These are phyloP conservation scores for Myotis findleyi DNA, from an alignment of 2,797 vertebrate genomes.

Conservation along the genomic window DNA sequence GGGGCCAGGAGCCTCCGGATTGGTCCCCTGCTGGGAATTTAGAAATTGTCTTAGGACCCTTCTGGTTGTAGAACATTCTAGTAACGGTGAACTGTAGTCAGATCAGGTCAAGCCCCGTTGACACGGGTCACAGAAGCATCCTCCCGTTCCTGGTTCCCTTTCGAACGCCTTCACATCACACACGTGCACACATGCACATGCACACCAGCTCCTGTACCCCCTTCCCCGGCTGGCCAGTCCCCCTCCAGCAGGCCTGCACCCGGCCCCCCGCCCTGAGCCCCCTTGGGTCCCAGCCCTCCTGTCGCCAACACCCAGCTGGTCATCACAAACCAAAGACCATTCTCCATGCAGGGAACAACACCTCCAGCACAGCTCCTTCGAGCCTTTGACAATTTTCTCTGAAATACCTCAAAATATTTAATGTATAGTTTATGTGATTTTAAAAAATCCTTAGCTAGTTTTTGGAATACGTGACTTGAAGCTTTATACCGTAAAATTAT, in stretches of 20 bases:
- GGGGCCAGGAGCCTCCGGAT: not conserved
- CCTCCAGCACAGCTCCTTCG: constrained; percentile 92
- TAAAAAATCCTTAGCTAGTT: constrained; percentile 97
- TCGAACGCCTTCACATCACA: not conserved
- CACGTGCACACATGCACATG: not conserved
- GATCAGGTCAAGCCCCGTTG: not conserved
- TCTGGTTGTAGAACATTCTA: not conserved
- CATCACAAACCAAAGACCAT: constrained; percentile 85
- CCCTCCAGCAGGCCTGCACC: constrained; percentile 32
- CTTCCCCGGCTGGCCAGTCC: not conserved
- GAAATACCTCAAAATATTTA: constrained; percentile 99
- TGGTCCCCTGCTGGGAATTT: not conserved
- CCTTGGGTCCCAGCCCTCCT: fast-evolving
- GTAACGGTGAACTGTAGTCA: not conserved
- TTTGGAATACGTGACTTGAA: constrained; percentile 99
- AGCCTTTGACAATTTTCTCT: constrained; percentile 99
- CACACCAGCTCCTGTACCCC: not conserved
- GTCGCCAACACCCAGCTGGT: constrained; percentile 66
- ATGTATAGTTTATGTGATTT: constrained; percentile 99
- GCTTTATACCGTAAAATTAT: constrained; percentile 99
- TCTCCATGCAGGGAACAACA: constrained; percentile 83
- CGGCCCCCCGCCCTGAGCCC: not conserved
- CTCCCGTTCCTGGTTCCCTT: not conserved
- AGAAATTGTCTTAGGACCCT: not conserved
- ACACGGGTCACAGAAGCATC: not conserved